A percentile compares a stretch with the other conserved stretches of the same genome.
Evolutionary conservation across 1,140 invertebrate species (phyloP).

Genomic region (Sarcophaga bullata): DNA sequence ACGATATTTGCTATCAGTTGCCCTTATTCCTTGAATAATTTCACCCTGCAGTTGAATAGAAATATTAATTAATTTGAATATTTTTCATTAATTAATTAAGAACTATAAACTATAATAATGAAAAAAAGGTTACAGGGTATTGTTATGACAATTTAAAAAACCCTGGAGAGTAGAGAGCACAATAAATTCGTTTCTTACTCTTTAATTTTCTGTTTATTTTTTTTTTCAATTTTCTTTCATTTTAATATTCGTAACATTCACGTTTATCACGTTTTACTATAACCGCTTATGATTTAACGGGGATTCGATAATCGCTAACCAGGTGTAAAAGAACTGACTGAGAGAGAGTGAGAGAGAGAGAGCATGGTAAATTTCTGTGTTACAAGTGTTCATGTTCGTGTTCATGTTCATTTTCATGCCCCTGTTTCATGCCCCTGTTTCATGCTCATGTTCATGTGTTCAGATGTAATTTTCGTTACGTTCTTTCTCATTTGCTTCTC

Average conservation of each 20-base stretch:
- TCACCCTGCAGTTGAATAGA: no score
- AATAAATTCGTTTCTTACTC: neutral
- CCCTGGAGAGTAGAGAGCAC: neutral
- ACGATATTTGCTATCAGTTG: no score
- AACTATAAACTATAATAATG: no score
- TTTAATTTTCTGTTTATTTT: no score
- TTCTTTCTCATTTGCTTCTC: neutral
- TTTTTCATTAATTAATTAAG: no score
- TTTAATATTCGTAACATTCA: neutral
- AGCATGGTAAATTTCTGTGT: no score
- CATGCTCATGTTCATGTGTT: neutral
- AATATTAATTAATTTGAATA: no score
- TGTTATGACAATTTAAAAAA: no score
- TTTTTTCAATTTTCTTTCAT: neutral
- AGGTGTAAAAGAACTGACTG: neutral
- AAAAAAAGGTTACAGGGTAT: no score
- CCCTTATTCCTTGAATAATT: no score
- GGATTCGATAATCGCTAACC: neutral
- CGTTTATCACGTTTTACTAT: slow-evolving; percentile 26
- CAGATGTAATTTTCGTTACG: neutral
- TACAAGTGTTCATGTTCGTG: no score
- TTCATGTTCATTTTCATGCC: neutral
- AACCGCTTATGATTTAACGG: slow-evolving; percentile 18
- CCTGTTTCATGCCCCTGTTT: neutral
- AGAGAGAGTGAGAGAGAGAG: no score